These are phyloP conservation scores for Epistrophella euchroma DNA, from an alignment of 2,888 invertebrate species.

Conservation along the genomic window DNA sequence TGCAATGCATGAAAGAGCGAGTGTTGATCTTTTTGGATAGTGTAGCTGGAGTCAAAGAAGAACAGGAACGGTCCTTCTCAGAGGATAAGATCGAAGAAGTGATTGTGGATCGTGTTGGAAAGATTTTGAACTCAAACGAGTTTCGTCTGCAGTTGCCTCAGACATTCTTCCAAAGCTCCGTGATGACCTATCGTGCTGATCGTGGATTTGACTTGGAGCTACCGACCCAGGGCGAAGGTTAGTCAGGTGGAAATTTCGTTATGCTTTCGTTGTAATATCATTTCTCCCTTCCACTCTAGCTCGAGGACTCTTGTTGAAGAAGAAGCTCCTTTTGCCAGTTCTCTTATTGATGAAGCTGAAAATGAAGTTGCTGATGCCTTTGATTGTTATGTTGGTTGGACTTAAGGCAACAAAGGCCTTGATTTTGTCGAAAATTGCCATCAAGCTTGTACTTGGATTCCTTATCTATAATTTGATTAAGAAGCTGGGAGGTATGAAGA, in stretches of 20 bases:
- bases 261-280: not conserved
- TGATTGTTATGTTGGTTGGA: constrained; percentile 90
- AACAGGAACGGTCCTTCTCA: constrained; percentile 86
- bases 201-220: constrained; percentile 88
- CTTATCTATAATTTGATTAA: constrained; percentile 91
- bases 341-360: constrained; percentile 92
- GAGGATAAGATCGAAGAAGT: constrained; percentile 89
- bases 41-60: constrained; percentile 87
- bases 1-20: constrained; percentile 91
- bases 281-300: constrained; percentile 84
- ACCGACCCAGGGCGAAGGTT: constrained; percentile 84
- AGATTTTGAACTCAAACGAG: constrained; percentile 90
- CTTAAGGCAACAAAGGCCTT: constrained; percentile 93
- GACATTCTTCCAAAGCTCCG: constrained; percentile 88
- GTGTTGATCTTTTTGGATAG: constrained; percentile 91
- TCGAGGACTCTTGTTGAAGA: constrained; percentile 91
- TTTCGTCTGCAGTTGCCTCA: constrained; percentile 90
- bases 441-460: constrained; percentile 92
- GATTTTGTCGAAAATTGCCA: constrained; percentile 92
- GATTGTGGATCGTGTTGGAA: constrained; percentile 89
- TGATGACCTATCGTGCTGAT: constrained; percentile 88
- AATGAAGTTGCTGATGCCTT: constrained; percentile 93
- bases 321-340: constrained; percentile 92
- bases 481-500: constrained; percentile 92
- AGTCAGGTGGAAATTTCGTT: constrained; percentile 49